These are phyloP conservation scores for Eurystomus gularis DNA, from an alignment of 2,113 vertebrate genomes.

Conservation along the genomic window DNA sequence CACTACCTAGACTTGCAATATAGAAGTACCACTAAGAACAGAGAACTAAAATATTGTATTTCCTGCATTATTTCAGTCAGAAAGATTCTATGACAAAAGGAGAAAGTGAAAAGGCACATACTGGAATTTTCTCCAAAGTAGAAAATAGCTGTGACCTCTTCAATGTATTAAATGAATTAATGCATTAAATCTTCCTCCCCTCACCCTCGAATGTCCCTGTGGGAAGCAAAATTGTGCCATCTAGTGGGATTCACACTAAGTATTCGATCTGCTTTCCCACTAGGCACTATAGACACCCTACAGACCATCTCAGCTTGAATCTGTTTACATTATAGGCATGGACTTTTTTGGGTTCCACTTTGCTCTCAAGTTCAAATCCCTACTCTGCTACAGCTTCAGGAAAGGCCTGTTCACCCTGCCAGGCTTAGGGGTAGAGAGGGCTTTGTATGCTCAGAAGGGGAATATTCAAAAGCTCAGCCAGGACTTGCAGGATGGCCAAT, in stretches of 20 bases:
- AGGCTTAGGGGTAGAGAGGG: not conserved
- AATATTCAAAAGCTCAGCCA: not conserved
- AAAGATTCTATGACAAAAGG: slow-evolving; percentile 4
- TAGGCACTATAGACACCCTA: rapidly evolving
- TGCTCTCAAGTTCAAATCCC: not conserved
- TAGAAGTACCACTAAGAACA: not conserved
- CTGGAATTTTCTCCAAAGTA: not conserved
- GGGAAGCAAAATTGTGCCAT: slow-evolving; percentile 7
- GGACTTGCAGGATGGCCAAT: not conserved
- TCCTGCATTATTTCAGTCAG: not conserved
- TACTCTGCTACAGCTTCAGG: not conserved
- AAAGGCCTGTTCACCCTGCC: not conserved
- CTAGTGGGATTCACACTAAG: not conserved
- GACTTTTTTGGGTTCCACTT: not conserved
- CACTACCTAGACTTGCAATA: not conserved
- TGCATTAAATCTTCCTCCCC: not conserved
- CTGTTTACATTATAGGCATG: not conserved
- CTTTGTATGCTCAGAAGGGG: not conserved
- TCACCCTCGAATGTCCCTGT: not conserved
- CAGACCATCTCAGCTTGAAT: not conserved
- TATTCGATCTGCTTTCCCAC: not conserved
- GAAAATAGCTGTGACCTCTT: not conserved
- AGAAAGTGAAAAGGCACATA: not conserved
- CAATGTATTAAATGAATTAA: not conserved
- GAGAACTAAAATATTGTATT: not conserved